Evolutionary conservation across 2,113 vertebrate genomes (phyloP).

Genomic region (Pedetes capensis): DNA sequence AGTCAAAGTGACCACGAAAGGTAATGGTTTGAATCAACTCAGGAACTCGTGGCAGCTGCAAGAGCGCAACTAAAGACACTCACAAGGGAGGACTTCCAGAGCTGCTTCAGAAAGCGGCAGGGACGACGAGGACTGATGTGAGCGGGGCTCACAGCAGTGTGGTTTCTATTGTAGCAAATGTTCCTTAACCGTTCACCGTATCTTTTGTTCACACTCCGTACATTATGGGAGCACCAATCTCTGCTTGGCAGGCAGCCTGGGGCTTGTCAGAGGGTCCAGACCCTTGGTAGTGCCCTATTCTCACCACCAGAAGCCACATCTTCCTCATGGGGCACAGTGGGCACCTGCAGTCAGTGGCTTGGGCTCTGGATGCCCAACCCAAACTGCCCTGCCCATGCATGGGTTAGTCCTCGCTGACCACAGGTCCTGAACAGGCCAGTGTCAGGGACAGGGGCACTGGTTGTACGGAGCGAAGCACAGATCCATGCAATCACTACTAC

Average conservation of each 20-base stretch:
- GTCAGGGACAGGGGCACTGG: background rate
- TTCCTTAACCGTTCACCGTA: no score
- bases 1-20: no score
- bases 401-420: background rate
- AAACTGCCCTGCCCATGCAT: background rate
- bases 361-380: background rate
- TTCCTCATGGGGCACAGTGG: background rate
- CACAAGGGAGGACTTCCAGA: no score
- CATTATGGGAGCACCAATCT: background rate
- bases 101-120: no score
- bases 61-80: no score
- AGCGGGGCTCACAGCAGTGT: no score
- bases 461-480: background rate
- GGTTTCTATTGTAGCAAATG: no score
- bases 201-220: accelerated
- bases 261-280: background rate
- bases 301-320: background rate
- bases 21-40: no score
- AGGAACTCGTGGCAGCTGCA: no score
- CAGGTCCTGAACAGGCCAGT: background rate
- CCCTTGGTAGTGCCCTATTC: background rate
- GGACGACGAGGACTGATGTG: no score
- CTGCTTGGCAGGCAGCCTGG: background rate
- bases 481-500: background rate
- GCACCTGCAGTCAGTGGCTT: background rate